Percentiles rank a stretch among this genome's conserved stretches.
Conservation (phyloP, 2,113 vertebrate species). For the Rhea americana region DNA sequence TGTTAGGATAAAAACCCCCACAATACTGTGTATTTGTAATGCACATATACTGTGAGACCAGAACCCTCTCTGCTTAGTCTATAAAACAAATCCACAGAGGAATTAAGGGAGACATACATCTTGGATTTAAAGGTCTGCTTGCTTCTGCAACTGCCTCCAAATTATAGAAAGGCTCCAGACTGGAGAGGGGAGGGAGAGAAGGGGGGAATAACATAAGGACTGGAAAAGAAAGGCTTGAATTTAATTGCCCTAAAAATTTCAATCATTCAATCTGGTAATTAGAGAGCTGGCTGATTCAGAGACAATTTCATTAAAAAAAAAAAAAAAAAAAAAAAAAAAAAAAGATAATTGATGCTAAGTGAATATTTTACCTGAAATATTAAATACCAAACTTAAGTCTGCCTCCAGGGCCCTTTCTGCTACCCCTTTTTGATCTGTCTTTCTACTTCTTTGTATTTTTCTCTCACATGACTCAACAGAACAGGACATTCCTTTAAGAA, state of each 20-base stretch:
- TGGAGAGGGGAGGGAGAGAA: slow-evolving; percentile 45
- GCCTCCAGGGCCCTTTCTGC: slow-evolving; percentile 54
- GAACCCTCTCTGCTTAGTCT: slow-evolving; percentile 30
- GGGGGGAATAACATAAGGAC: slow-evolving; percentile 43
- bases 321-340: neutral
- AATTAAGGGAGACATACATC: slow-evolving; percentile 61
- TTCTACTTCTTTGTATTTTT: slow-evolving; percentile 18
- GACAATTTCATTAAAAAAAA: slow-evolving; percentile 58
- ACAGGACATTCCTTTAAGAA: slow-evolving; percentile 62
- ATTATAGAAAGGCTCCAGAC: slow-evolving; percentile 73
- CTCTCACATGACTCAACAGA: slow-evolving; percentile 53
- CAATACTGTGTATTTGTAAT: neutral
- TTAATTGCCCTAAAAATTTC: slow-evolving; percentile 75
- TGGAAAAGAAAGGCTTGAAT: slow-evolving; percentile 62
- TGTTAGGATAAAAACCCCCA: slow-evolving; percentile 47
- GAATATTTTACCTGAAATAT: slow-evolving; percentile 68
- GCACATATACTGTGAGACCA: slow-evolving; percentile 10
- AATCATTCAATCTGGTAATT: slow-evolving; percentile 70
- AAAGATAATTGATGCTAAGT: slow-evolving; percentile 56
- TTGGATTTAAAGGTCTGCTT: slow-evolving; percentile 63
- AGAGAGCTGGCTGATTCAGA: slow-evolving; percentile 61
- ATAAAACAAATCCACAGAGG: slow-evolving; percentile 60
- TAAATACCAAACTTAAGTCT: slow-evolving; percentile 52
- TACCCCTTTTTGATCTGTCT: slow-evolving; percentile 37
- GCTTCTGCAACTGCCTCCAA: slow-evolving; percentile 71